A percentile compares a stretch with the other conserved stretches of the same genome.
phyloP scores from a whole-genome alignment of 2,797 vertebrate genomes.

The Sebastes vulpes region DNA sequence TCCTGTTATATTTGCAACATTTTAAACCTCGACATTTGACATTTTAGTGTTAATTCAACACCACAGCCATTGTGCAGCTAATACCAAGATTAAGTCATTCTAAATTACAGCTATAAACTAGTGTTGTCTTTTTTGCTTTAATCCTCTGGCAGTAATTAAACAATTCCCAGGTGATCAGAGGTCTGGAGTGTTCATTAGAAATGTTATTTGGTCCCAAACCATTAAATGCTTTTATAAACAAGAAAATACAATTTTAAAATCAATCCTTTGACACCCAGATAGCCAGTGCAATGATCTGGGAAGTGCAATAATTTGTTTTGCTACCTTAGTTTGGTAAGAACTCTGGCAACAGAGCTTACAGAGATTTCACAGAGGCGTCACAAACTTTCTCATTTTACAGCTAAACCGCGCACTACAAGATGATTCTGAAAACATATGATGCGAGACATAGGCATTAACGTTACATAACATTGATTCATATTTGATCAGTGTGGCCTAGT shows the following conservation, averaged over 20 bases:
- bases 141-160: neutral
- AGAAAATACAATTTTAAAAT: neutral
- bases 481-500: no score
- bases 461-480: no score
- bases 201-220: neutral
- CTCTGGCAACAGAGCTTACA: neutral
- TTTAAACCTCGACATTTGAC: neutral
- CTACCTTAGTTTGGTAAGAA: neutral
- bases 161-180: neutral
- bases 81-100: neutral
- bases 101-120: neutral
- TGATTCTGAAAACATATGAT: no score
- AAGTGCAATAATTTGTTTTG: neutral
- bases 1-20: neutral
- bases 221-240: neutral
- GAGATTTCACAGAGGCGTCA: no score
- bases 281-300: neutral
- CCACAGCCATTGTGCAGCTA: neutral
- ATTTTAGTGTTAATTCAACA: neutral
- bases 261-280: neutral
- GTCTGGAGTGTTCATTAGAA: neutral
- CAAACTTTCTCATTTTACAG: no score
- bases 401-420: no score
- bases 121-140: neutral
- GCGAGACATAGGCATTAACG: no score